phyloP scores from a whole-genome alignment of 64 coral and sea anemone genomes.

The Montipora capricornis region DNA sequence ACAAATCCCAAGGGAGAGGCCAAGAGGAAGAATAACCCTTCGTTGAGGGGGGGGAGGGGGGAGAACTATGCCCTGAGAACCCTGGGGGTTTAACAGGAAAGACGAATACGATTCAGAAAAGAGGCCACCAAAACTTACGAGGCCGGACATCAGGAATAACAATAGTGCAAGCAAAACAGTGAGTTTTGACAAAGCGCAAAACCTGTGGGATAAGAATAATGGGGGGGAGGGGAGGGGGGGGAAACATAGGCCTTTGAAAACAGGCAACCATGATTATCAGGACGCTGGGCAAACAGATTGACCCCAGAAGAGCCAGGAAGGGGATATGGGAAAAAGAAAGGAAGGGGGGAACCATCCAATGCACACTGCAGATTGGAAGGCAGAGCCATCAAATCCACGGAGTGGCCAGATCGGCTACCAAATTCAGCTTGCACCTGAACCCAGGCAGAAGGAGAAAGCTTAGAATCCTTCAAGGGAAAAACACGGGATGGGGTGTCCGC shows the following conservation, averaged over 20 bases:
- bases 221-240: too few species aligned
- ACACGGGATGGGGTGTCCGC: slow-evolving; percentile 26
- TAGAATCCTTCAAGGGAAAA: slow-evolving; percentile 20
- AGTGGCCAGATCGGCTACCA: slow-evolving; percentile 52
- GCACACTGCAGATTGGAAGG: slow-evolving; percentile 26
- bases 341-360: slow-evolving; percentile 24
- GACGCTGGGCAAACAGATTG: slow-evolving; percentile 34
- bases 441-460: slow-evolving; percentile 19
- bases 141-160: slow-evolving; percentile 22
- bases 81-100: neutral
- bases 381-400: slow-evolving; percentile 49
- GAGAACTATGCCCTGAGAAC: neutral
- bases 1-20: slow-evolving; percentile 60
- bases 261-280: neutral
- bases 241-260: slow-evolving; percentile 12
- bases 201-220: neutral
- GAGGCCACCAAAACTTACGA: slow-evolving; percentile 49
- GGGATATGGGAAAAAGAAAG: slow-evolving; percentile 7
- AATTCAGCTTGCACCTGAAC: neutral
- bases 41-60: neutral
- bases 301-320: neutral
- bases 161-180: slow-evolving; percentile 11
- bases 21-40: neutral
- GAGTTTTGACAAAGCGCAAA: neutral
- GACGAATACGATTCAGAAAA: neutral